Evolutionary conservation across 2,888 invertebrate species (phyloP), one percentile per base, ranked within the genome.

Genomic region (Teleogryllus oceanicus): DNA sequence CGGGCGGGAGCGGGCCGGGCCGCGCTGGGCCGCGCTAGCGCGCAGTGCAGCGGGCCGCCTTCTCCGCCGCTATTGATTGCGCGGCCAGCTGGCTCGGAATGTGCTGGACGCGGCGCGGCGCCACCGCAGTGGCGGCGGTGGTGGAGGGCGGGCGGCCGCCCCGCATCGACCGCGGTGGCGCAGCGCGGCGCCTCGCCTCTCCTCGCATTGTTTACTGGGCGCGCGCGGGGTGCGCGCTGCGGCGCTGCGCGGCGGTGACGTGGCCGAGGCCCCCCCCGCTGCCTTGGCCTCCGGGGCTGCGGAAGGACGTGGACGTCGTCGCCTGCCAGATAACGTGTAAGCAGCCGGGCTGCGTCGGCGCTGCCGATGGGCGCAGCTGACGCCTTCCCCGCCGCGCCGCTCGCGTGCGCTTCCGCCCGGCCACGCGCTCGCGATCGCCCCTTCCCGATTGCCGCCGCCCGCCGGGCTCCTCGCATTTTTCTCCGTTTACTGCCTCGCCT

Each of bases 1-100:
- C 49, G 62, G 62, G 62, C 18, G 24, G 11, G 24, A 24, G 2
- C 24, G 24, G 24, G 84, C 85, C 84, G 85, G 85, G 85, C 85
- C 85, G 85, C 84, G 77, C 12, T 21, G 24, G 49, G 74, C 24
- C 74, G 24, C 51, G 74, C 51, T 78, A 5, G 2, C 78, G 74
- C 76, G 80, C 81, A 79, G 78, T 75, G 76, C n/a, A 24, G 12
- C 49, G 74, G 74, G 62, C 49, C 74, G 12, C 74, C 37, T 74
- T 37, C 74, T 74, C 49, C 78, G 11, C 62, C 13, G 13, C 49
- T 50, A 11, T 51, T 62, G 62, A 62, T 78, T 78, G 62, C 49
- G 77, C 21, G 37, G 21, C 16, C 78, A 78, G 51, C 51, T 78
- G 78, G 49, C 50, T 11, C 13, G 50, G 62, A 62, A 62, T 62